Evolutionary conservation across 2,888 invertebrate genomes (phyloP).

Genomic region (Drosophila nr. fundita): DNA sequence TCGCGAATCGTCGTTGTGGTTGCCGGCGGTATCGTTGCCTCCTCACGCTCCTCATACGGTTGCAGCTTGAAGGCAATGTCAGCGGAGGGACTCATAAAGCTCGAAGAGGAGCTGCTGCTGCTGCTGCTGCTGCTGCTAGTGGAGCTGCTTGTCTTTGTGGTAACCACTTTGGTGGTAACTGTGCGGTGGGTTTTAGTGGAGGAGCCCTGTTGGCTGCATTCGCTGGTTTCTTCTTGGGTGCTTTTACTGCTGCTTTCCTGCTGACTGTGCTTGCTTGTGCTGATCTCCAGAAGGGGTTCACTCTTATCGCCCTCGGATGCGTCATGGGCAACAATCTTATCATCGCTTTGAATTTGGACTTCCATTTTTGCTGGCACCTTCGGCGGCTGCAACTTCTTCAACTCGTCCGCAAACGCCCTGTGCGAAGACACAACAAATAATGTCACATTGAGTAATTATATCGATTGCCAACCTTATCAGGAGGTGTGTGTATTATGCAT

Average conservation of each 20-base stretch:
- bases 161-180: slow-evolving; percentile 60
- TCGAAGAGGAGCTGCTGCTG: slow-evolving; percentile 19
- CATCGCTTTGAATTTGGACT: slow-evolving; percentile 33
- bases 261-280: slow-evolving; percentile 35
- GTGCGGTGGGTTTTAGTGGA: slow-evolving; percentile 52
- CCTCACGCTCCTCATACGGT: slow-evolving; percentile 76
- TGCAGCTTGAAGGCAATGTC: slow-evolving; percentile 76
- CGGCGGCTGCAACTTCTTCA: slow-evolving; percentile 71
- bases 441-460: slow-evolving; percentile 58
- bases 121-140: slow-evolving; percentile 40
- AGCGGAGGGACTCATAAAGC: slow-evolving; percentile 32
- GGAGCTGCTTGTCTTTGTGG: slow-evolving; percentile 65
- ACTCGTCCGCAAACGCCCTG: slow-evolving; percentile 83
- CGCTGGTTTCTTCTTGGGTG: slow-evolving; percentile 31
- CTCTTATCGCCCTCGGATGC: slow-evolving; percentile 40
- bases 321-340: slow-evolving; percentile 67
- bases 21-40: slow-evolving; percentile 5
- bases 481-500: slow-evolving; percentile 34
- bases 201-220: slow-evolving; percentile 36
- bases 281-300: slow-evolving; percentile 28
- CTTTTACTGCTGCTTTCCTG: slow-evolving; percentile 3
- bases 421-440: slow-evolving; percentile 9
- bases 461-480: slow-evolving; percentile 58
- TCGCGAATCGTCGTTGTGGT: slow-evolving; percentile 69
- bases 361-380: slow-evolving; percentile 69